Base-by-base conservation (phyloP, 2,113 vertebrate genomes). In the Rhineura floridana region DNA sequence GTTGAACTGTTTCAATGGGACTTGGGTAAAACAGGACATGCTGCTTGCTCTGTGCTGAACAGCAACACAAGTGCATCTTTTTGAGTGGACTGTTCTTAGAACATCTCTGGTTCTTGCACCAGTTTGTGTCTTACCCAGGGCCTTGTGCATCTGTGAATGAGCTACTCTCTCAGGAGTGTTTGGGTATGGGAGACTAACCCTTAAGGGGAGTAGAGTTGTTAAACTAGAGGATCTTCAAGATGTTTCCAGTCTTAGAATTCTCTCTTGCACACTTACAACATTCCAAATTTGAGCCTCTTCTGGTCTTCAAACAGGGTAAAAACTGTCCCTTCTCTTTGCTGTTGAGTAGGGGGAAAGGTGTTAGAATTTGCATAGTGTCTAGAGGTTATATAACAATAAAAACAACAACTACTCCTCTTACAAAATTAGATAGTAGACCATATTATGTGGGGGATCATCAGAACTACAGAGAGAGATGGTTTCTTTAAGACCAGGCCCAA, bases 291-390 rank as follows among this genome's bases (percentile, higher is more conserved):
- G 81, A 93, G 23, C 48, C 95, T 92, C 83, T 95, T 95, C 93
- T 94, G 73, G n/a, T 96, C 95, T 89, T 97, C 97, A 11, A 95
- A 96, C 50, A 98, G 19, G 7, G 96, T 19, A 79, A 98, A 96
- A 81, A 97, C 15, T 0, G 97, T 97, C 70, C 97, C 97, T 91
- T 97, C 92, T 86, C 95, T 97, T 69, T 96, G 94, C 97, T 98
- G 93, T 89, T 73, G 87, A 93, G 62, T 28, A 76, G 11, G 11
- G 67, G 70, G 83, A 77, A 81, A 77, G 36, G 65, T 52, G 36
- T 83, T 39, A 83, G 33, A 9, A 55, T 39, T 30, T n/a, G 21
- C 39, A 81, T 48, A 50, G 28, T 12, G 30, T 42, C 72, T 75
- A 75, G 39, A 25, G 10, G 10, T 44, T 75, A 44, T 9, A 42